Conservation (phyloP, 2,888 invertebrate genomes). For the Stenchaetothrips biformis region DNA sequence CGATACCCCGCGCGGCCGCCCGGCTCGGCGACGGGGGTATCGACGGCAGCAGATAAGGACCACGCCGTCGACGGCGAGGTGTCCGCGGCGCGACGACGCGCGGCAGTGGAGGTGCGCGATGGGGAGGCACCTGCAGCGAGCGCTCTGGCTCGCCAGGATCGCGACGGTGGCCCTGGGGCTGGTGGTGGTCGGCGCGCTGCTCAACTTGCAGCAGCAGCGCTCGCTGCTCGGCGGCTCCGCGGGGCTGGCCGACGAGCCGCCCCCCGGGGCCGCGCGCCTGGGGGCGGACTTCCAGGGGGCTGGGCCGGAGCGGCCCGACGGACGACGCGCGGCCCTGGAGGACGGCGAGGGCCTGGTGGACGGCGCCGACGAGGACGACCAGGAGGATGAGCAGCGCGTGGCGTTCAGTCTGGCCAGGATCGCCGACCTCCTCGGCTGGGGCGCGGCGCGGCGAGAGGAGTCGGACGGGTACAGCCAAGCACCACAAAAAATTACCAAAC, state of each 20-base stretch:
- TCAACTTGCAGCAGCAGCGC: not conserved
- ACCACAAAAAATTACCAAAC: no score
- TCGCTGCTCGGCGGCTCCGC: not conserved
- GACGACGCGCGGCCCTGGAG: not conserved
- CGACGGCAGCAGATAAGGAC: not conserved
- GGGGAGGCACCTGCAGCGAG: not conserved
- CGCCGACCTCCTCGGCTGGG: not conserved
- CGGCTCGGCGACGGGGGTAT: not conserved
- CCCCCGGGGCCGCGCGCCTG: not conserved
- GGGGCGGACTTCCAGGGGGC: no score
- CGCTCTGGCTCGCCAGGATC: not conserved
- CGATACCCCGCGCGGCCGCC: not conserved
- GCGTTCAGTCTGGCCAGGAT: conserved; percentile 5
- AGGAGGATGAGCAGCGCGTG: not conserved
- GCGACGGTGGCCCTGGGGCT: not conserved
- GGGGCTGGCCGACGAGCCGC: not conserved
- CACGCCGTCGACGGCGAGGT: not conserved
- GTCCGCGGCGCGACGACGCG: not conserved
- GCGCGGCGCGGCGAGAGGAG: not conserved
- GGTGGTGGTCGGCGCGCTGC: not conserved
- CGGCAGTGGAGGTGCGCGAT: not conserved
- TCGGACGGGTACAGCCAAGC: no score
- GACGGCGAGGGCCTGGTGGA: not conserved
- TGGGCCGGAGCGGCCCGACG: not conserved
- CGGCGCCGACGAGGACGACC: not conserved